Evolutionary conservation across 2,113 vertebrate species (phyloP).

Genomic region (Dicaeum eximium): DNA sequence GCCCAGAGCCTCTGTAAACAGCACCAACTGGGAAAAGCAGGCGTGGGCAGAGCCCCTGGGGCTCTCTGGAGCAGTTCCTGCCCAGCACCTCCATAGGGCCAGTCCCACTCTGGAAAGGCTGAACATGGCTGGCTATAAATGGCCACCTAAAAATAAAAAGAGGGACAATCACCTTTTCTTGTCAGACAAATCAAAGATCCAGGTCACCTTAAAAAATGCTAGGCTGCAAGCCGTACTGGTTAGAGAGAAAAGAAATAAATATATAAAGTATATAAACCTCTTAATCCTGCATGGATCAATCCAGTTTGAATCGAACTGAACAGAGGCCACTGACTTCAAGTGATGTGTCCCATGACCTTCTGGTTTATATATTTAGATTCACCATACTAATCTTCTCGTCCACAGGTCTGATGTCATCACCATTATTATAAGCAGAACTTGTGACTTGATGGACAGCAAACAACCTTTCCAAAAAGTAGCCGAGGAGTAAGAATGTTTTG

Average conservation of each 20-base stretch:
- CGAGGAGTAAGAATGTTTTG: slow-evolving; percentile 12
- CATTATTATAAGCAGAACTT: slow-evolving; percentile 56
- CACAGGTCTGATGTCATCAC: slow-evolving; percentile 37
- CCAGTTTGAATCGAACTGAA: background rate
- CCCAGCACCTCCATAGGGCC: background rate
- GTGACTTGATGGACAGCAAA: slow-evolving; percentile 40
- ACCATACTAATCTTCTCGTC: slow-evolving; percentile 11
- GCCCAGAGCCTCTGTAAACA: slow-evolving; percentile 35
- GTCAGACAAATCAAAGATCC: background rate
- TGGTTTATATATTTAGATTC: slow-evolving; percentile 52
- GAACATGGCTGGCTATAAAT: background rate
- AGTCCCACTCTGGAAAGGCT: background rate
- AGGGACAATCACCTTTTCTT: background rate
- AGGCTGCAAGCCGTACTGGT: background rate
- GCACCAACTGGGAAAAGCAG: background rate
- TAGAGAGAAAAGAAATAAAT: background rate
- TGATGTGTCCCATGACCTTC: slow-evolving; percentile 47
- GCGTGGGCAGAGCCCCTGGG: background rate
- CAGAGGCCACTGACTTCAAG: background rate
- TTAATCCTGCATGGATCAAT: background rate
- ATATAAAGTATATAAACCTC: background rate
- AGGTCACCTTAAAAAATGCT: slow-evolving; percentile 4
- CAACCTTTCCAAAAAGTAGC: slow-evolving; percentile 41
- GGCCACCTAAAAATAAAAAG: slow-evolving; percentile 29
- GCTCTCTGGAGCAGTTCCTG: background rate